Percentiles rank a stretch among this genome's conserved stretches.
Evolutionary conservation across 1,140 invertebrate species (phyloP).

Genomic region (Temnothorax longispinosus): DNA sequence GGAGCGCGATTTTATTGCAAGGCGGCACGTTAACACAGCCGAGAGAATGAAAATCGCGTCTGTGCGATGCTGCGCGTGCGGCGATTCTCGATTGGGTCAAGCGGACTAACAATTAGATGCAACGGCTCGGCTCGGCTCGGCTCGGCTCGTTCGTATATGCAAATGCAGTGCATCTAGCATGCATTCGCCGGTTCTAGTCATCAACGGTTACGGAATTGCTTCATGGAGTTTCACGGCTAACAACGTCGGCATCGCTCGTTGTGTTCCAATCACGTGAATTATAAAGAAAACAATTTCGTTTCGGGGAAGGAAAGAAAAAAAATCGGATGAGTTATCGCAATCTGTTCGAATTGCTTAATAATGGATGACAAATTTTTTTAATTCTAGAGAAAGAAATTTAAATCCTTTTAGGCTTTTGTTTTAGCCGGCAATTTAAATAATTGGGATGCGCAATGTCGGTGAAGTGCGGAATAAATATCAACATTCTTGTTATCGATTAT

Average conservation of each 20-base stretch:
- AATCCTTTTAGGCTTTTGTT: neutral
- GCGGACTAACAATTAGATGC: slow-evolving; percentile 70
- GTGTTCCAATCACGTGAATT: slow-evolving; percentile 1
- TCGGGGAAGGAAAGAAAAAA: neutral
- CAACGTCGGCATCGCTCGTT: slow-evolving; percentile 3
- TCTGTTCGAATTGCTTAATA: neutral
- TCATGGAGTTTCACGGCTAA: slow-evolving; percentile 31
- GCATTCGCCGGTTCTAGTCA: slow-evolving; percentile 34
- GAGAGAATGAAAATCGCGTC: slow-evolving; percentile 63
- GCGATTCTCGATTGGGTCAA: slow-evolving; percentile 55
- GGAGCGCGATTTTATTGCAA: slow-evolving; percentile 28
- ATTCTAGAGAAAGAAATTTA: neutral
- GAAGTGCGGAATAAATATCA: neutral
- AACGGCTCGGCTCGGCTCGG: slow-evolving; percentile 51
- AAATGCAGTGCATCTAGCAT: slow-evolving; percentile 59
- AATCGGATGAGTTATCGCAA: neutral
- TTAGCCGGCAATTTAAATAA: neutral
- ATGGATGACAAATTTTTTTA: neutral
- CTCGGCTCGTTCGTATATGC: slow-evolving; percentile 71
- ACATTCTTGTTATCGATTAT: neutral
- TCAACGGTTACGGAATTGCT: slow-evolving; percentile 34
- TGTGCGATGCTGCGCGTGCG: slow-evolving; percentile 49
- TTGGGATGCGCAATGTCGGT: neutral
- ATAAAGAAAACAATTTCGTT: neutral
- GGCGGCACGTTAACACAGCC: neutral